Percentiles rank a stretch among this genome's conserved stretches.
phyloP scores from a whole-genome alignment of 2,797 vertebrate genomes.

The Syncerus caffer region DNA sequence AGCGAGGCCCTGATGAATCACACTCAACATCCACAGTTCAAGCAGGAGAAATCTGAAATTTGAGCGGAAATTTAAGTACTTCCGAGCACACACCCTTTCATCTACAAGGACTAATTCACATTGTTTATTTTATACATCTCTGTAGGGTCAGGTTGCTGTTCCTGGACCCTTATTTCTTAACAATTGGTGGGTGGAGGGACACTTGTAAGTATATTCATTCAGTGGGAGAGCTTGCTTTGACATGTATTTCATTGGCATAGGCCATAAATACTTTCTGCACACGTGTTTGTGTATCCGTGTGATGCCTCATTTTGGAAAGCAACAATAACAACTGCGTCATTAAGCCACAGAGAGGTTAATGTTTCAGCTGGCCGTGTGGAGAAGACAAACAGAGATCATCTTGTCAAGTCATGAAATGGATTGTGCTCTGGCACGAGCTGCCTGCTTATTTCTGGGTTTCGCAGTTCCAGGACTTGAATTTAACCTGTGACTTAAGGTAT shows the following conservation, averaged over 20 bases:
- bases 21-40: neutral
- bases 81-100: slow-evolving; percentile 13
- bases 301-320: slow-evolving; percentile 41
- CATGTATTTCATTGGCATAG: slow-evolving; percentile 9
- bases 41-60: slow-evolving; percentile 46
- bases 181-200: neutral
- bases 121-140: slow-evolving; percentile 56
- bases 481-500: neutral
- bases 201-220: slow-evolving; percentile 52
- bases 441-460: neutral
- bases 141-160: neutral
- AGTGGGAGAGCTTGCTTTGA: slow-evolving; percentile 13
- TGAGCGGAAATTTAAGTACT: slow-evolving; percentile 56
- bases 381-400: neutral
- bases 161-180: slow-evolving; percentile 49
- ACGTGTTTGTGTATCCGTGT: neutral
- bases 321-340: neutral
- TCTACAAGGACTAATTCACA: slow-evolving; percentile 54
- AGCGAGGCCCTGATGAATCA: neutral
- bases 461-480: neutral
- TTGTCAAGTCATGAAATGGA: neutral
- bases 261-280: neutral
- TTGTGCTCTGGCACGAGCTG: neutral
- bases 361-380: neutral
- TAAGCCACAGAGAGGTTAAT: neutral